A percentile compares a stretch with the other conserved stretches of the same genome.
phyloP scores from a whole-genome alignment of 2,797 vertebrate species.

The Siniperca undulata region DNA sequence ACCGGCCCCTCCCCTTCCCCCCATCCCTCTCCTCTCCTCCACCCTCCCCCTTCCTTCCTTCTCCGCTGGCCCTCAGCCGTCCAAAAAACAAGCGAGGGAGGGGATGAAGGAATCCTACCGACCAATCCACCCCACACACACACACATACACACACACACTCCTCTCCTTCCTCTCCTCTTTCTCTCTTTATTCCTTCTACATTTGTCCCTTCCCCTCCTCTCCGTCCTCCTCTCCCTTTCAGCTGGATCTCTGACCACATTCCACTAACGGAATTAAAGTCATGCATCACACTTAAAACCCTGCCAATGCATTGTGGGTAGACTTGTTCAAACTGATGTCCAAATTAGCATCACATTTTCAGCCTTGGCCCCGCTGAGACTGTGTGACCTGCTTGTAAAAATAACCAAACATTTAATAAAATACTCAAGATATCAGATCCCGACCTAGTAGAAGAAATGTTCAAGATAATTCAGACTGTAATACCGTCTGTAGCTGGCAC shows the following conservation, averaged over 20 bases:
- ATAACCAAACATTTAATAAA: constrained; percentile 64
- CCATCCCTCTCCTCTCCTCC: constrained; percentile 67
- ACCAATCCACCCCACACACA: constrained; percentile 16
- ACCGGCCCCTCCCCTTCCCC: constrained; percentile 75
- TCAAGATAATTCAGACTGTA: constrained; percentile 29
- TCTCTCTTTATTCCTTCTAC: constrained; percentile 63
- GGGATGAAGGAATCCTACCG: constrained; percentile 78
- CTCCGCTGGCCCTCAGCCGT: constrained; percentile 60
- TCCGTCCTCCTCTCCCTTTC: constrained; percentile 68
- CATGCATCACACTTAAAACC: constrained; percentile 85
- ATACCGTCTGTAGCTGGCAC: not conserved
- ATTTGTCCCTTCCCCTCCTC: constrained; percentile 71
- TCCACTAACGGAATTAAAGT: constrained; percentile 84
- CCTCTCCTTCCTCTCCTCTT: constrained; percentile 51
- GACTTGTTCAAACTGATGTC: constrained; percentile 82
- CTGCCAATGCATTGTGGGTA: constrained; percentile 83
- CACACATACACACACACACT: constrained; percentile 10
- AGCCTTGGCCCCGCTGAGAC: constrained; percentile 45
- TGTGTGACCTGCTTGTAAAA: constrained; percentile 67
- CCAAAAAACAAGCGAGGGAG: constrained; percentile 70
- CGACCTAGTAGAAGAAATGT: constrained; percentile 10
- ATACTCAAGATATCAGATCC: constrained; percentile 48
- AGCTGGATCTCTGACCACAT: constrained; percentile 78
- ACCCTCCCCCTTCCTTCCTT: constrained; percentile 71
- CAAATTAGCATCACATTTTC: constrained; percentile 78